phyloP scores from a whole-genome alignment of 2,113 vertebrate species.

The Andinoacara biseriatus region DNA sequence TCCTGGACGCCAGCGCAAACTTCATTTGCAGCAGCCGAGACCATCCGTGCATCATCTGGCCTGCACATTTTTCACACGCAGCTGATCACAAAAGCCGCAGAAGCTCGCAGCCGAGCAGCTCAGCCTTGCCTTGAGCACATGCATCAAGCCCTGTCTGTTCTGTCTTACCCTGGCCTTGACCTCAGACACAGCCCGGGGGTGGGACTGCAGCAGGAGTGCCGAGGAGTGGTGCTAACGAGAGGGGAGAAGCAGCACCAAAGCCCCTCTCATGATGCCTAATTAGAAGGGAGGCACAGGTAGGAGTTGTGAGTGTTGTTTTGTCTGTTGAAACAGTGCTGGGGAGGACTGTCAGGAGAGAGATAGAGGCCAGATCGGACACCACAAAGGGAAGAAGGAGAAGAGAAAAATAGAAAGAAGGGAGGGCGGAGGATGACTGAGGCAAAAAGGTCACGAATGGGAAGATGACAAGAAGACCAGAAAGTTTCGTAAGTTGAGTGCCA shows the following conservation, averaged over 20 bases:
- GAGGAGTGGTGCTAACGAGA: conserved; percentile 61
- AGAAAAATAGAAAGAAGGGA: not conserved
- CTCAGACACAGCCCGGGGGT: conserved; percentile 54
- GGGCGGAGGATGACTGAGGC: not conserved
- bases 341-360: conserved; percentile 22
- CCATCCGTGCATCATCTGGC: conserved; percentile 69
- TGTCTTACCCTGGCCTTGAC: conserved; percentile 61
- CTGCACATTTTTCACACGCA: conserved; percentile 65
- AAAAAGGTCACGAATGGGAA: conserved; percentile 25
- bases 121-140: conserved; percentile 25
- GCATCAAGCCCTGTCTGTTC: conserved; percentile 36
- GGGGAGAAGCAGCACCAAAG: conserved; percentile 43
- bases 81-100: conserved; percentile 25
- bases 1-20: conserved; percentile 56
- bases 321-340: conserved; percentile 19
- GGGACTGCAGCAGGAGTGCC: conserved; percentile 47
- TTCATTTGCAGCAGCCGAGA: conserved; percentile 46
- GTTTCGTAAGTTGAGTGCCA: not conserved
- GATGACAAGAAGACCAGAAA: not conserved
- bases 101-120: conserved; percentile 21
- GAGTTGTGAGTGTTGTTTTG: conserved; percentile 43
- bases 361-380: not conserved
- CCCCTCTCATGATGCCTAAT: conserved; percentile 56
- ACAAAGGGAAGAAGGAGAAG: conserved; percentile 2
- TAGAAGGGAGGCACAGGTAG: conserved; percentile 64